Base-by-base conservation (phyloP, 64 coral and sea anemone species). In the Montipora cactus region DNA sequence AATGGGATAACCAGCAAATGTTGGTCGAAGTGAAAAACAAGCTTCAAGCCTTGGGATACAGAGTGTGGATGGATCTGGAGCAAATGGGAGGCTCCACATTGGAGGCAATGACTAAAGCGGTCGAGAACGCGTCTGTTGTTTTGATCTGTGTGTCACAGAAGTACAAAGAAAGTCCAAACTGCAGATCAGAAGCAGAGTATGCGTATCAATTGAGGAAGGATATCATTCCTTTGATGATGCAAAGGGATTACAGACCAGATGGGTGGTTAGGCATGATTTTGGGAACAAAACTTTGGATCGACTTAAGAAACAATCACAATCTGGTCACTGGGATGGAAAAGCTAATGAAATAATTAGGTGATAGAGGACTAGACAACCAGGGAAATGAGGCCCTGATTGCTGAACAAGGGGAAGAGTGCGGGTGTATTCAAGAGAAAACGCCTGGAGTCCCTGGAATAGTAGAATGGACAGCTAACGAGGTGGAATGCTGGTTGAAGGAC, bases 1-100 rank as follows among this genome's bases (percentile, higher is more conserved):
- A 94, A 61, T 94, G 92, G 92, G 92, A 94, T 59, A 78, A 81
- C 18, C 92, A 94, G 78, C 28, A 79, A 12, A 59, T 80, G 7
- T 81, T 94, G 77, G 74, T 83, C 8, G 66, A 89, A 59, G 87
- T 94, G 51, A 94, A 94, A 80, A 94, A 89, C 77, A 94, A 80
- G 19, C 86, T 94, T 44, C 86, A 94, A 51, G 66, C 67, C 0
- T 80, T 44, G 4, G 92, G 92, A 11, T 94, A 94, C 55, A 94
- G 88, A 62, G 92, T 94, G 49, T 94, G 92, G 92, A 94, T 94
- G 92, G 92, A 94, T 61, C 78, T 94, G 78, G 92, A 94, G 77
- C 86, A 94, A 50, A 94, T 94, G 92, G 92, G 92, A 49, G 92
- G 92, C 15, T 94, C 92, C 18, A 94, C 92, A 18, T 59, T 94